Evolutionary conservation across 2,797 vertebrate species (phyloP).

Genomic region (Hypotaenidia philippensis): DNA sequence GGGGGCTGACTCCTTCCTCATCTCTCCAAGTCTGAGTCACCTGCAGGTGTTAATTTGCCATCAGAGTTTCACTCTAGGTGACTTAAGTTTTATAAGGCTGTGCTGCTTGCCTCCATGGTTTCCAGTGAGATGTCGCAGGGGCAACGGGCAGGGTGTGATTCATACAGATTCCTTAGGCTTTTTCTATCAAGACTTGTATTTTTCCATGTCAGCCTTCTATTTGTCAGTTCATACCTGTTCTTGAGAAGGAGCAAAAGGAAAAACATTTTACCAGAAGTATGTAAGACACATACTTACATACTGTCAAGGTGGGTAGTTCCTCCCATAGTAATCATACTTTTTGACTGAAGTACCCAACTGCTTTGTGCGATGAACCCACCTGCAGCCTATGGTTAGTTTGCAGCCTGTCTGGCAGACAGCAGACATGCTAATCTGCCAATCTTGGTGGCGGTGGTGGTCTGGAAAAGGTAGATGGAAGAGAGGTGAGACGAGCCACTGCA

Average conservation of each 20-base stretch:
- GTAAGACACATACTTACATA: too few relatives aligned
- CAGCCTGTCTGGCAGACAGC: too few relatives aligned
- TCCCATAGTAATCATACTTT: accelerated
- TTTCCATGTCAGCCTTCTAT: background rate
- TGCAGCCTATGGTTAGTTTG: background rate
- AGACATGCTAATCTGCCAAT: background rate
- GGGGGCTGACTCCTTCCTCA: background rate
- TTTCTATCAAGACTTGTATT: background rate
- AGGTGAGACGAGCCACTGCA: background rate
- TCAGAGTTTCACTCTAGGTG: background rate
- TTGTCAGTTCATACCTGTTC: background rate
- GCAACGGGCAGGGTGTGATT: background rate
- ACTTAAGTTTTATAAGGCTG: background rate
- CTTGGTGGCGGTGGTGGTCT: background rate
- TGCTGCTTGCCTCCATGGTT: background rate
- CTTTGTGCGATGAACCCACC: background rate
- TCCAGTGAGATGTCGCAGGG: background rate
- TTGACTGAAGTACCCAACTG: background rate
- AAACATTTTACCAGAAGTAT: background rate
- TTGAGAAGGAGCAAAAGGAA: background rate
- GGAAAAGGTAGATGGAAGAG: background rate
- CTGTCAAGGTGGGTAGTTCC: background rate
- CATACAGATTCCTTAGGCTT: background rate
- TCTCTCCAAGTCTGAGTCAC: background rate
- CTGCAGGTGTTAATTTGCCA: background rate